Percentiles rank a stretch among this genome's conserved stretches.
phyloP scores from a whole-genome alignment of 2,113 vertebrate species.

The Notiomystis cincta region DNA sequence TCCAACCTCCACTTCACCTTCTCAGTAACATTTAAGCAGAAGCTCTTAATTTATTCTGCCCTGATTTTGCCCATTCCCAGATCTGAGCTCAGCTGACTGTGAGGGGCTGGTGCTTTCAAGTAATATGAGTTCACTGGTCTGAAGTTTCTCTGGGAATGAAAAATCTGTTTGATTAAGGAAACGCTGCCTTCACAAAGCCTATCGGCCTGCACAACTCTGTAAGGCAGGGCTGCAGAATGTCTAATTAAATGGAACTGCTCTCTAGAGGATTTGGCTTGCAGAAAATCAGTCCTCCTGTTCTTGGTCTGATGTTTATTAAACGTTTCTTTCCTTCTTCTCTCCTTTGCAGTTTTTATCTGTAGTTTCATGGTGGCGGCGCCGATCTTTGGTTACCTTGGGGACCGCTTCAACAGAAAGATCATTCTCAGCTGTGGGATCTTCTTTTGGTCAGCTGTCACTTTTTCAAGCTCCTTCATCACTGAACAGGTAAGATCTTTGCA shows the following conservation, averaged over 20 bases:
- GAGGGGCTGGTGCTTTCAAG: neutral
- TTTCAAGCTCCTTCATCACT: constrained; percentile 95
- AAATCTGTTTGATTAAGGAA: constrained; percentile 15
- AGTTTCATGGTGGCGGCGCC: constrained; percentile 98
- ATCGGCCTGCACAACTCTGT: neutral
- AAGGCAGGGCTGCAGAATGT: neutral
- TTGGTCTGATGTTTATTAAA: constrained; percentile 30
- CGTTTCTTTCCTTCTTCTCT: neutral
- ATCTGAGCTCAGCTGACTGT: neutral
- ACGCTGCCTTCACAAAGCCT: neutral
- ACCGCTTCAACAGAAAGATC: constrained; percentile 97
- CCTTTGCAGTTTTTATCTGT: constrained; percentile 92
- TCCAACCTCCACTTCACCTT: neutral
- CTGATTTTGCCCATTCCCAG: neutral
- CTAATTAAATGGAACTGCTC: constrained; percentile 13
- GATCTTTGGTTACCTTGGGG: constrained; percentile 97
- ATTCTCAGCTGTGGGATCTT: constrained; percentile 98
- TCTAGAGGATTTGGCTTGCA: constrained; percentile 21
- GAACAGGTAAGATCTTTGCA: constrained; percentile 79
- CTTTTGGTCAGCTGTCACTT: constrained; percentile 94
- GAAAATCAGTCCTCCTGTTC: constrained; percentile 11
- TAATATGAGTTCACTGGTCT: neutral
- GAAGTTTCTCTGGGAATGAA: constrained; percentile 6
- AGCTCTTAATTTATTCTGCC: neutral
- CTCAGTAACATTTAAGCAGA: neutral